Evolutionary conservation across 2,888 invertebrate genomes (phyloP), one percentile per base, ranked within the genome.

Genomic region (Rhodophaea formosa): DNA sequence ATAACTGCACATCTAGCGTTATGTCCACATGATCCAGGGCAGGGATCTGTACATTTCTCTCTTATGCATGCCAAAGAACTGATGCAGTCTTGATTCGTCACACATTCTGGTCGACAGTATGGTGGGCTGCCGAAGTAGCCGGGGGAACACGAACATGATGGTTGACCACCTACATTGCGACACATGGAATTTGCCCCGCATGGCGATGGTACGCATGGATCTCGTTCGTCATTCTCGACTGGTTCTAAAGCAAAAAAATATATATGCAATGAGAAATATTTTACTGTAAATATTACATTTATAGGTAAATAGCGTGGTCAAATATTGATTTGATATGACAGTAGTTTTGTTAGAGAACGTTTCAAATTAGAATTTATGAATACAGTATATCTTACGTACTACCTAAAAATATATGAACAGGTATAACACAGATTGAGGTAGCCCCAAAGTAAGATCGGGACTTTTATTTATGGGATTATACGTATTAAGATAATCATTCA

Each of bases 161-260:
- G 89, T 71, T 92, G 91, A 15, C 89, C 92, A 60, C 88, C 90
- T 30, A 89, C 81, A 58, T 90, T 86, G 53, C 92, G 88, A 67
- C 95, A 95, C 56, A 91, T 84, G 8, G 94, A 92, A 72, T 93
- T 92, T n/a, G 92, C 82, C 42, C 95, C 95, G 73, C 95, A 95
- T 0, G 94, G 94, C 8, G 94, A 94, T 47, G 94, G 95, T 10
- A 92, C 80, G 71, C 95, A 95, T 1, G 95, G 94, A 76, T 95
- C 93, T 71, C 72, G 80, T 12, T 70, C 66, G 66, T 93, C 89
- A 56, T 84, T 79, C 44, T 81, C 60, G 51, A 78, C 72, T 39
- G 77, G 65, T 35, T 76, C 88, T 86, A 69, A 66, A 79, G 77
- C 23, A 64, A 61, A 66, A 61, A 56, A 53, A 16, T 44, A 8